phyloP scores from a whole-genome alignment of 2,113 vertebrate genomes.

The Coptodon bakossiorum region DNA sequence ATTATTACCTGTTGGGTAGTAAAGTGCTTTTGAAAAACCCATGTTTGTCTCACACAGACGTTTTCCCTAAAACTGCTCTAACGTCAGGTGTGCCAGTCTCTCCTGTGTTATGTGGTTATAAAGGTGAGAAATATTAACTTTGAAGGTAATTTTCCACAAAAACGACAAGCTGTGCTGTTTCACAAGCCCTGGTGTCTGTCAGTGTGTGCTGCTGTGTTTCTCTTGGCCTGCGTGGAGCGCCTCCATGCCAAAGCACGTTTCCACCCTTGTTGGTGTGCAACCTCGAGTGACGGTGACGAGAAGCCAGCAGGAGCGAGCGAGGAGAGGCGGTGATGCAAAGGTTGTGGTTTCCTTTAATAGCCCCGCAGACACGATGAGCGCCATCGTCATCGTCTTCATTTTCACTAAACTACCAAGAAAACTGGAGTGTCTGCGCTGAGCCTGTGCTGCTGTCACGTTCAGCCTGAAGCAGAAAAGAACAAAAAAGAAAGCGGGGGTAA shows the following conservation, averaged over 20 bases:
- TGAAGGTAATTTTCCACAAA: background rate
- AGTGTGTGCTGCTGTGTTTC: background rate
- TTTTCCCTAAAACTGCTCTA: background rate
- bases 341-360: slow-evolving; percentile 33
- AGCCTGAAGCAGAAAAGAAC: slow-evolving; percentile 25
- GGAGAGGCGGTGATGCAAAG: background rate
- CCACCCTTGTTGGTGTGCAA: background rate
- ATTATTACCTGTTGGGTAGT: background rate
- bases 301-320: background rate
- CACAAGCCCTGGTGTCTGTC: background rate
- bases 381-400: slow-evolving; percentile 1
- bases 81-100: background rate
- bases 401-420: background rate
- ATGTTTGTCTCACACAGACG: background rate
- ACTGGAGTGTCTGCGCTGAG: background rate
- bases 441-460: background rate
- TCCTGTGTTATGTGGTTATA: background rate
- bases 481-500: background rate
- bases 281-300: background rate
- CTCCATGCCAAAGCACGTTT: background rate
- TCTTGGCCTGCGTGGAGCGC: slow-evolving; percentile 1
- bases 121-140: background rate
- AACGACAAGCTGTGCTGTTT: background rate
- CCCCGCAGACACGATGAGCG: background rate
- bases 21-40: background rate